phyloP scores from a whole-genome alignment of 2,797 vertebrate genomes.

The Holocentrus rufus region DNA sequence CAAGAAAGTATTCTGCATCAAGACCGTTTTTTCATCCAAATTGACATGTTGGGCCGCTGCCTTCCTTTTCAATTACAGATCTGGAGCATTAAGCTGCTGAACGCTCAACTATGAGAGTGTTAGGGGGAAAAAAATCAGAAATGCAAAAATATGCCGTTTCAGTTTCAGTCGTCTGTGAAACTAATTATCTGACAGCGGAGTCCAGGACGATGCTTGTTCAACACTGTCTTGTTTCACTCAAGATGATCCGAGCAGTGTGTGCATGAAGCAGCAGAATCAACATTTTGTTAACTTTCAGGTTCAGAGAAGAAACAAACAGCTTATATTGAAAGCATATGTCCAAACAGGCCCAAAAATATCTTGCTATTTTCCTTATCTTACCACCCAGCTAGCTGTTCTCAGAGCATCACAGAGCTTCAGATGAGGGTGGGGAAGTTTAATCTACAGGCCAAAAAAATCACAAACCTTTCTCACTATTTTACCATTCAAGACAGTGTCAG shows the following conservation, averaged over 20 bases:
- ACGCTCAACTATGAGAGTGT: background rate
- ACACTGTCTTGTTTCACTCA: background rate
- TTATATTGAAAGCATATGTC: slow-evolving; percentile 28
- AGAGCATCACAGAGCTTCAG: too few species aligned
- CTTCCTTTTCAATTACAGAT: slow-evolving; percentile 6
- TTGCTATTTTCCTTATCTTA: too few species aligned
- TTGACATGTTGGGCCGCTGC: too few species aligned
- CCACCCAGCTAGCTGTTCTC: too few species aligned
- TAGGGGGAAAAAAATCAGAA: background rate
- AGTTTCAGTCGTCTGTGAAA: slow-evolving; percentile 4
- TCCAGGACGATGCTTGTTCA: background rate
- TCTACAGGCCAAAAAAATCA: background rate
- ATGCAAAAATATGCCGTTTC: background rate
- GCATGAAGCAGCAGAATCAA: slow-evolving; percentile 16
- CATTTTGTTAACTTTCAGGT: background rate
- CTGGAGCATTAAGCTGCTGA: slow-evolving; percentile 5
- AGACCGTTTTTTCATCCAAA: too few species aligned
- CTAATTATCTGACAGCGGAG: background rate
- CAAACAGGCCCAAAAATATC: slow-evolving; percentile 2
- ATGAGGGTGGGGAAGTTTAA: background rate
- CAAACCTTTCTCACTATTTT: too few species aligned
- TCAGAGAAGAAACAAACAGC: slow-evolving; percentile 4
- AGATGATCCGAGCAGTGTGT: background rate
- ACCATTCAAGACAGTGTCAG: too few species aligned
- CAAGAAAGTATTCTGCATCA: too few species aligned